phyloP scores from a whole-genome alignment of 2,797 vertebrate species.

The Rhabdomys pumilio region DNA sequence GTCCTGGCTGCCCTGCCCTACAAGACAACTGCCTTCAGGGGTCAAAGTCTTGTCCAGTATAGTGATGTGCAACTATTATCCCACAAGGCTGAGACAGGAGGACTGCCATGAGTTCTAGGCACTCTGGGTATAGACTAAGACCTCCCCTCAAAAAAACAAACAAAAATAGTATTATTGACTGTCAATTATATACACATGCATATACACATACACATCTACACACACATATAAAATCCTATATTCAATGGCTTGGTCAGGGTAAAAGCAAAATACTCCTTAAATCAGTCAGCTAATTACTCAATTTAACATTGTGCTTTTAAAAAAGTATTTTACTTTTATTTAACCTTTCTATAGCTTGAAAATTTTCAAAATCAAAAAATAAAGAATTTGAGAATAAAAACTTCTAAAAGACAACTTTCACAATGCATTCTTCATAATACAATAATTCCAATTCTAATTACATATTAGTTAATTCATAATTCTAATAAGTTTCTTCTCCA shows the following conservation, averaged over 20 bases:
- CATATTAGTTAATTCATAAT: no score
- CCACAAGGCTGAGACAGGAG: not conserved
- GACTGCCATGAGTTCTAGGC: not conserved
- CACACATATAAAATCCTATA: not conserved
- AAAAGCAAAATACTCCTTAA: constrained; percentile 42
- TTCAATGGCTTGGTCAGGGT: constrained; percentile 4
- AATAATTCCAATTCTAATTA: not conserved
- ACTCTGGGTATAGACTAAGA: not conserved
- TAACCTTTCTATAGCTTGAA: not conserved
- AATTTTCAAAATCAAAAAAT: not conserved
- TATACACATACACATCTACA: no score
- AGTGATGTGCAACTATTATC: not conserved
- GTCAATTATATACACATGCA: not conserved
- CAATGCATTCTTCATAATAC: not conserved
- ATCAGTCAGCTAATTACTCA: not conserved
- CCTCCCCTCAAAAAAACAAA: not conserved
- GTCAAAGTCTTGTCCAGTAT: not conserved
- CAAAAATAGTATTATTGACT: not conserved
- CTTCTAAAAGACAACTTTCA: not conserved
- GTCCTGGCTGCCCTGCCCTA: not conserved
- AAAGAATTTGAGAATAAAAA: not conserved
- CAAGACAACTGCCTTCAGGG: not conserved
- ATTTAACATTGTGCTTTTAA: not conserved
- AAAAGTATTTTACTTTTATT: not conserved
- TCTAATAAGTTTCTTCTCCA: constrained; percentile 2